phyloP scores from a whole-genome alignment of 2,888 invertebrate genomes.

The Meghimatium bilineatum region DNA sequence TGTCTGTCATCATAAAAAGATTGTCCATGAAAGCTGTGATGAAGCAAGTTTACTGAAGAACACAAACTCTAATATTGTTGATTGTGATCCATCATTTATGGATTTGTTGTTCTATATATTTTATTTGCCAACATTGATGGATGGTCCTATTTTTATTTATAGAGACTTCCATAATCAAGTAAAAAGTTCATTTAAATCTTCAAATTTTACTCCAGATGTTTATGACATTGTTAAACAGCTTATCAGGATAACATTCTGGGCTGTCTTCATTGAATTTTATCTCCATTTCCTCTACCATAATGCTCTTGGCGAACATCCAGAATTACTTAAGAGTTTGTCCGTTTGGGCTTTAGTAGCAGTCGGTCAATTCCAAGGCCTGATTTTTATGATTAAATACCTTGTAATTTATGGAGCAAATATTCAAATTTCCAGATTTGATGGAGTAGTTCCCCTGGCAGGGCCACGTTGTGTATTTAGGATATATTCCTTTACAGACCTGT shows the following conservation, averaged over 20 bases:
- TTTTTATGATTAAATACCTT: constrained; percentile 94
- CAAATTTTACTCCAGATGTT: background rate
- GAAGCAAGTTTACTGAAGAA: background rate
- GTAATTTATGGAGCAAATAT: constrained; percentile 90
- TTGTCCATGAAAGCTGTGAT: background rate
- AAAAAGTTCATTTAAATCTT: background rate
- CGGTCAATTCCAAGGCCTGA: constrained; percentile 92
- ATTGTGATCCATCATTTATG: constrained; percentile 60
- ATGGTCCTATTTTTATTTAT: constrained; percentile 90
- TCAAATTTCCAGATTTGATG: constrained; percentile 83
- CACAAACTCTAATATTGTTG: background rate
- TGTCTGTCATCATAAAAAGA: background rate
- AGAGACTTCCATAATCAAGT: constrained; percentile 81
- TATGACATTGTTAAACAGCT: constrained; percentile 37
- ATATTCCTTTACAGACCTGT: constrained; percentile 96
- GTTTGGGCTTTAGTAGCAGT: constrained; percentile 88
- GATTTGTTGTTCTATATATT: constrained; percentile 85
- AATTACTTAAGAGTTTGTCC: constrained; percentile 79
- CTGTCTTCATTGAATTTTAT: constrained; percentile 83
- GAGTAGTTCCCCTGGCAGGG: constrained; percentile 83
- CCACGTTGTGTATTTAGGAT: constrained; percentile 93
- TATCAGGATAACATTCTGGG: constrained; percentile 82
- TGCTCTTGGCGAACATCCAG: constrained; percentile 84
- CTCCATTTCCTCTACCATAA: constrained; percentile 90
- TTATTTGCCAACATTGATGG: constrained; percentile 89